Percentiles rank a stretch among this genome's conserved stretches.
These are phyloP conservation scores for Anastrepha obliqua DNA, from an alignment of 1,140 invertebrate species.

Conservation along the genomic window DNA sequence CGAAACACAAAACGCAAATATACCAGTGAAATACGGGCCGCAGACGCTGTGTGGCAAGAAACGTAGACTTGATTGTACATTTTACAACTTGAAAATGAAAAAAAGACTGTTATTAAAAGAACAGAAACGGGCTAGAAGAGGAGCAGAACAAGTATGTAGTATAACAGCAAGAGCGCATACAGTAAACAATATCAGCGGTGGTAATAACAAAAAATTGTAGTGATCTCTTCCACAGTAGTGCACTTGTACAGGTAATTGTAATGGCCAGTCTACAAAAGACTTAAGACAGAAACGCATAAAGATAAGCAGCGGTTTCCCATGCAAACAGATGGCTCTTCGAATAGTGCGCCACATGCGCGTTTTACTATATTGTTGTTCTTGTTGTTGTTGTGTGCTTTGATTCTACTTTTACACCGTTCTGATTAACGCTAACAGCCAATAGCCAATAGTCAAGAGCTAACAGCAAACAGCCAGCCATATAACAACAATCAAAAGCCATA, in stretches of 20 bases:
- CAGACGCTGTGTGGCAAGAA: too few relatives aligned
- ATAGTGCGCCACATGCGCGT: neutral
- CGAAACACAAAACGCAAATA: too few relatives aligned
- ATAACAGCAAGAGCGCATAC: neutral
- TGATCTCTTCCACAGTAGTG: neutral
- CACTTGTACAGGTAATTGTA: neutral
- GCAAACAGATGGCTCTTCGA: neutral
- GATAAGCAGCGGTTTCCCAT: neutral
- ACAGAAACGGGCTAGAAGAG: neutral
- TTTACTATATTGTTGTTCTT: neutral
- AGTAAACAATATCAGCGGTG: neutral
- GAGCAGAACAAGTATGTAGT: neutral
- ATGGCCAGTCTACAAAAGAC: neutral
- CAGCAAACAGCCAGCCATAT: neutral
- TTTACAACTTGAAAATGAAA: too few relatives aligned
- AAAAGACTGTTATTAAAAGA: neutral
- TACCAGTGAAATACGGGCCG: too few relatives aligned
- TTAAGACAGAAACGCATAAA: neutral
- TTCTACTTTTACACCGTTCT: too few relatives aligned
- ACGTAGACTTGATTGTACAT: too few relatives aligned
- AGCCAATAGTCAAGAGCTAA: neutral
- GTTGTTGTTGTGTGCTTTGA: neutral
- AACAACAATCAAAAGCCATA: neutral
- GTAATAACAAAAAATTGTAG: neutral
- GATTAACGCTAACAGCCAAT: too few relatives aligned